These are phyloP conservation scores for Ctenopoma multispine DNA, from an alignment of 2,797 vertebrate species.

Conservation along the genomic window DNA sequence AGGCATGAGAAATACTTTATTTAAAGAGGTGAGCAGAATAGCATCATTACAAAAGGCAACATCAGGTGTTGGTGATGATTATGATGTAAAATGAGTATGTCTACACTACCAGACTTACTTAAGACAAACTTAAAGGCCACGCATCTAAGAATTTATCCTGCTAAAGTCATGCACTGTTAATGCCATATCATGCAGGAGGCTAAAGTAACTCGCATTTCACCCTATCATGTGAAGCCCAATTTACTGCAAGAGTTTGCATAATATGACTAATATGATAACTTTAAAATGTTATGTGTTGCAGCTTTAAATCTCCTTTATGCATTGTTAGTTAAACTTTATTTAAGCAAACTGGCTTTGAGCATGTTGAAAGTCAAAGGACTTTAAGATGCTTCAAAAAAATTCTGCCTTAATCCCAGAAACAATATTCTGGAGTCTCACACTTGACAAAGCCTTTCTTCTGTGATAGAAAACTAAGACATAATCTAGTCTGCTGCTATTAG, in stretches of 20 bases:
- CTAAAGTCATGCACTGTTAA: too few relatives aligned
- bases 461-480: slow-evolving; percentile 42
- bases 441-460: slow-evolving; percentile 29
- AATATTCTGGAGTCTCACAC: slow-evolving; percentile 36
- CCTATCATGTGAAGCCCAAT: not conserved
- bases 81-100: too few relatives aligned
- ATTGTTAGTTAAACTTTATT: slow-evolving; percentile 19
- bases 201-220: not conserved
- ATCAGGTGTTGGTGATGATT: too few relatives aligned
- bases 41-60: not conserved
- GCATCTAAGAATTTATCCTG: too few relatives aligned
- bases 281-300: not conserved
- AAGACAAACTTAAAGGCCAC: too few relatives aligned
- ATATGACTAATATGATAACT: too few relatives aligned
- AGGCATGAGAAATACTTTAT: not conserved
- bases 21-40: not conserved
- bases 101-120: too few relatives aligned
- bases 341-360: slow-evolving; percentile 13
- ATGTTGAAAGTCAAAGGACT: slow-evolving; percentile 30
- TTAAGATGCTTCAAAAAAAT: slow-evolving; percentile 25
- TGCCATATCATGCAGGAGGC: not conserved
- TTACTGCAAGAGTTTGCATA: not conserved
- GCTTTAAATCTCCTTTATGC: slow-evolving; percentile 4
- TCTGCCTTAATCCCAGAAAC: slow-evolving; percentile 45
- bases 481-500: slow-evolving; percentile 37